Evolutionary conservation across 2,797 vertebrate genomes (phyloP).

Genomic region (Sandelia bainsii): DNA sequence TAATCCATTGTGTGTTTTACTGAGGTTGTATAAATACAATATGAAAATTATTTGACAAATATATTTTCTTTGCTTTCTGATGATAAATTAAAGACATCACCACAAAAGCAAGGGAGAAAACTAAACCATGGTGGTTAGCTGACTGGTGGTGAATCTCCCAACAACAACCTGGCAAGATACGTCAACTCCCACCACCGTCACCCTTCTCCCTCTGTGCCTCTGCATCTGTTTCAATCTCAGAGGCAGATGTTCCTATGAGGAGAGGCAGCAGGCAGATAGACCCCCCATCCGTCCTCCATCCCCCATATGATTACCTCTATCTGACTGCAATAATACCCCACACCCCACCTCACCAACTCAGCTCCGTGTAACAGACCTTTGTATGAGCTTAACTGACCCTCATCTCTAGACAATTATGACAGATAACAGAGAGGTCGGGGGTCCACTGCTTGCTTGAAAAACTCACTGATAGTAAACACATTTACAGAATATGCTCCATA

Average conservation of each 20-base stretch:
- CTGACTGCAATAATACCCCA: constrained; percentile 51
- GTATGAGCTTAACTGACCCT: constrained; percentile 66
- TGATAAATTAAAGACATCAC: constrained; percentile 1
- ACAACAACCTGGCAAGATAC: constrained; percentile 46
- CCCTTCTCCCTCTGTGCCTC: constrained; percentile 58
- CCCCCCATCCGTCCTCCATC: not conserved
- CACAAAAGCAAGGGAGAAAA: not conserved
- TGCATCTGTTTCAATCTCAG: constrained; percentile 79
- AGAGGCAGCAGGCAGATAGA: constrained; percentile 77
- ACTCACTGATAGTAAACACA: constrained; percentile 25
- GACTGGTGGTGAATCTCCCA: constrained; percentile 22
- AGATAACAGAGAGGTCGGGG: constrained; percentile 61
- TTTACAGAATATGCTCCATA: not conserved
- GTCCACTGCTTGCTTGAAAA: constrained; percentile 41
- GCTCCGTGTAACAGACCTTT: constrained; percentile 57
- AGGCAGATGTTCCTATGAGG: constrained; percentile 79
- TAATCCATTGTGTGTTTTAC: constrained; percentile 29
- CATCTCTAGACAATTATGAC: constrained; percentile 67
- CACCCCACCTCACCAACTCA: constrained; percentile 23
- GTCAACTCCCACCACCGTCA: constrained; percentile 39
- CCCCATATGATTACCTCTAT: constrained; percentile 62
- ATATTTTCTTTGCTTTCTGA: not conserved
- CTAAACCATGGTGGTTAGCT: constrained; percentile 7
- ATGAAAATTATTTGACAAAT: not conserved
- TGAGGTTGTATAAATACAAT: not conserved